A percentile compares a stretch with the other conserved stretches of the same genome.
These are phyloP conservation scores for Typhlichthys subterraneus DNA, from an alignment of 2,797 vertebrate species.

Conservation along the genomic window DNA sequence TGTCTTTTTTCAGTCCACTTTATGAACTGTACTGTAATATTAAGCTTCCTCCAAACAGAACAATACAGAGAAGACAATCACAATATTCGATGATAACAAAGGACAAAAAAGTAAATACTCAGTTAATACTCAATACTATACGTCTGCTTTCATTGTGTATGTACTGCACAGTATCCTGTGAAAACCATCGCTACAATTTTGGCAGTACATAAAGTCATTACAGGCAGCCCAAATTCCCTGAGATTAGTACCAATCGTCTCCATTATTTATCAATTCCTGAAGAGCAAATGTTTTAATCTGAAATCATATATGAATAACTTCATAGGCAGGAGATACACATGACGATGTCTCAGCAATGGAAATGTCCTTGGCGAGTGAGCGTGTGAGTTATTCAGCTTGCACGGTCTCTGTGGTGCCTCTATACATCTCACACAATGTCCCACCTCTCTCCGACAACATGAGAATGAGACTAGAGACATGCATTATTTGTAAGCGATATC, in stretches of 20 bases:
- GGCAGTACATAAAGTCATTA: no score
- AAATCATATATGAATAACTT: conserved; percentile 15
- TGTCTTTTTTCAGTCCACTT: conserved; percentile 35
- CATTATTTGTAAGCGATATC: conserved; percentile 83
- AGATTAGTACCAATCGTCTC: no score
- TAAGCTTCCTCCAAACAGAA: conserved; percentile 12
- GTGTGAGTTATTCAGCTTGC: conserved; percentile 43
- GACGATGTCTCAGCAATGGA: conserved; percentile 33
- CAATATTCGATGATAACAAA: conserved; percentile 14
- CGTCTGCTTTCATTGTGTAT: conserved; percentile 24
- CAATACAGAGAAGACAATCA: conserved; percentile 28
- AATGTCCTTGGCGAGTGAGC: conserved; percentile 56
- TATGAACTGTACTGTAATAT: conserved; percentile 42
- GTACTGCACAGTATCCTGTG: no score
- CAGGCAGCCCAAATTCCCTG: no score
- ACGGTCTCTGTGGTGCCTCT: conserved; percentile 52
- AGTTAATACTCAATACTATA: background rate
- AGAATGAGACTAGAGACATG: conserved; percentile 72
- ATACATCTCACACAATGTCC: conserved; percentile 48
- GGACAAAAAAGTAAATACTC: background rate
- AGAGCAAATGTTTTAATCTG: no score
- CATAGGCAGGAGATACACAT: conserved; percentile 20
- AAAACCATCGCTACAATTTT: no score
- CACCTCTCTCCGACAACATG: conserved; percentile 65
- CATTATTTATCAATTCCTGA: no score